Conservation (phyloP, 2,113 vertebrate genomes). For the Pampusana beccarii region DNA sequence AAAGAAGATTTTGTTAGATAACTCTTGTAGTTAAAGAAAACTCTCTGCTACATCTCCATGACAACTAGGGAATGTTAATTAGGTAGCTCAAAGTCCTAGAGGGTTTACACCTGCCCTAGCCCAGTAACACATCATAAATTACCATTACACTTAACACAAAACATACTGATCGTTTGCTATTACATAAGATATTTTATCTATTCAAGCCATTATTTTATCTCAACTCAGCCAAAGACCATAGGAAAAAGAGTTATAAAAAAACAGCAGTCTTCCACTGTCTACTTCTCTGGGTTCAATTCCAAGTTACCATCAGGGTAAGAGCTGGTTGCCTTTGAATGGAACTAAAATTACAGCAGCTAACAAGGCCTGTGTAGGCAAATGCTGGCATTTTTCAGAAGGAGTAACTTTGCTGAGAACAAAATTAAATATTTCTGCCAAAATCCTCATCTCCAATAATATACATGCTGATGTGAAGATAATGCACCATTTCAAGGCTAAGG, state of each 20-base stretch:
- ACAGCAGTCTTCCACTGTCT: background rate
- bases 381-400: background rate
- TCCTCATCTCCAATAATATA: background rate
- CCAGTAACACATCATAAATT: constrained; percentile 2
- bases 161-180: background rate
- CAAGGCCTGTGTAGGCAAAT: background rate
- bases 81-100: background rate
- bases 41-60: constrained; percentile 26
- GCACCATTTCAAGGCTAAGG: background rate
- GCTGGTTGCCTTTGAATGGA: background rate
- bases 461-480: background rate
- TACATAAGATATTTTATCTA: background rate
- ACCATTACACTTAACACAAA: background rate
- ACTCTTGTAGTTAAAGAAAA: background rate
- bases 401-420: background rate
- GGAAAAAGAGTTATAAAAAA: background rate
- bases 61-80: constrained; percentile 29
- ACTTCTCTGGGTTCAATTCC: background rate
- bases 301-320: background rate
- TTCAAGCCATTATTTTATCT: background rate
- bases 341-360: background rate
- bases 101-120: constrained; percentile 30
- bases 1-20: background rate
- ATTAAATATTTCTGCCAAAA: background rate
- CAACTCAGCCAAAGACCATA: background rate